A percentile compares a stretch with the other conserved stretches of the same genome.
phyloP scores from a whole-genome alignment of 92 coral and sea anemone species.

The Epizoanthus fatuus region DNA sequence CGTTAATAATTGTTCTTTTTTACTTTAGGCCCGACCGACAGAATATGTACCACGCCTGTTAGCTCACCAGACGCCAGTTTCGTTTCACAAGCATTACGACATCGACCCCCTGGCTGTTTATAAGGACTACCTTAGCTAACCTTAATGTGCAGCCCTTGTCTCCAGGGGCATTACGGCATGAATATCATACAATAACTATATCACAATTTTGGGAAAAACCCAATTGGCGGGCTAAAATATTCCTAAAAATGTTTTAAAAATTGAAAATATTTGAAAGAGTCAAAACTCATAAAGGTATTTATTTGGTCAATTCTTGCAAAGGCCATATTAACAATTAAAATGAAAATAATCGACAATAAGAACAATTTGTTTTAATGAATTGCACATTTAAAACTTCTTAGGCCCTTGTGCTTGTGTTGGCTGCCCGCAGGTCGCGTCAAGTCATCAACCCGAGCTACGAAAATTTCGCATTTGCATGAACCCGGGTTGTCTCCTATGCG shows the following conservation, averaged over 20 bases:
- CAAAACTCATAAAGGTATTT: no score
- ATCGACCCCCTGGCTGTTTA: conserved; percentile 90
- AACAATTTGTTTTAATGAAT: no score
- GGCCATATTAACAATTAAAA: no score
- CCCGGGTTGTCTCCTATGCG: no score
- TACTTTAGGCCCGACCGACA: conserved; percentile 88
- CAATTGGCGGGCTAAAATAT: background rate
- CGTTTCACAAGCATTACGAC: conserved; percentile 96
- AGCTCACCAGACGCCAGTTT: conserved; percentile 95
- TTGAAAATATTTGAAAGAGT: no score
- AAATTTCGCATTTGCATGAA: no score
- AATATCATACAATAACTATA: background rate
- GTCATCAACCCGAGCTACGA: no score
- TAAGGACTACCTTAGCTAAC: conserved; percentile 87
- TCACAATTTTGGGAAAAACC: background rate
- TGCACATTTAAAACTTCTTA: no score
- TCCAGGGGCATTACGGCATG: background rate
- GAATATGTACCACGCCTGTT: conserved; percentile 90
- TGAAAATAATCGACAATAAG: no score
- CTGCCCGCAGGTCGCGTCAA: no score
- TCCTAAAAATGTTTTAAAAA: background rate
- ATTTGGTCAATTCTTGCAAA: no score
- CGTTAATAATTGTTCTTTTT: background rate
- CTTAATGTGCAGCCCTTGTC: background rate
- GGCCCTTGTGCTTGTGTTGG: no score